Evolutionary conservation across 2,797 vertebrate species (phyloP).

Genomic region (Furcifer pardalis): DNA sequence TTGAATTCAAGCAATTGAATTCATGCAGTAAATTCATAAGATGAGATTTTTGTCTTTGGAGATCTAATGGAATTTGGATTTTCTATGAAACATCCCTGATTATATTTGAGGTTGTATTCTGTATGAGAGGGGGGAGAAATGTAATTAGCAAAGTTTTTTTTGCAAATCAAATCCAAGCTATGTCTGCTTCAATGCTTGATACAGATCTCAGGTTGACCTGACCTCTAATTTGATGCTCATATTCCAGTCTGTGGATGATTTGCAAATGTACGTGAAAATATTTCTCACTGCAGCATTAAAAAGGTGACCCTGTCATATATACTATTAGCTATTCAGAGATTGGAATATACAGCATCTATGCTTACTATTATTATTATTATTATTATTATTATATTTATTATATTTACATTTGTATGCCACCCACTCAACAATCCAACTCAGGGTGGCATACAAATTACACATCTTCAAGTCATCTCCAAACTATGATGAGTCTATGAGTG

Average conservation of each 20-base stretch:
- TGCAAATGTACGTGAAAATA: slow-evolving; percentile 8
- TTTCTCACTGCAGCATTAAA: not conserved
- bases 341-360: too few relatives aligned
- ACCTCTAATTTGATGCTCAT: not conserved
- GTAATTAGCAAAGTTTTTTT: not conserved
- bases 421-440: too few relatives aligned
- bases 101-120: slow-evolving; percentile 48
- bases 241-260: slow-evolving; percentile 15
- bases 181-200: not conserved
- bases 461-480: too few relatives aligned
- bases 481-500: too few relatives aligned
- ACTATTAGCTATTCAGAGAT: too few relatives aligned
- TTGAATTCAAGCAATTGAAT: slow-evolving; percentile 45
- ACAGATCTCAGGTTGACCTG: slow-evolving; percentile 26
- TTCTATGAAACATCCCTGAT: slow-evolving; percentile 11
- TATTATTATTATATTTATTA: too few relatives aligned
- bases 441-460: too few relatives aligned
- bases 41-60: slow-evolving; percentile 38
- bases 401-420: too few relatives aligned
- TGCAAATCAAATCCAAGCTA: not conserved
- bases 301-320: too few relatives aligned
- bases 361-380: too few relatives aligned
- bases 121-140: slow-evolving; percentile 1
- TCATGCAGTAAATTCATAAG: slow-evolving; percentile 30
- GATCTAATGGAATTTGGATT: slow-evolving; percentile 51